Base-by-base conservation (phyloP, 2,888 invertebrate species). In the Pseudococcus jackbeardsleyi region DNA sequence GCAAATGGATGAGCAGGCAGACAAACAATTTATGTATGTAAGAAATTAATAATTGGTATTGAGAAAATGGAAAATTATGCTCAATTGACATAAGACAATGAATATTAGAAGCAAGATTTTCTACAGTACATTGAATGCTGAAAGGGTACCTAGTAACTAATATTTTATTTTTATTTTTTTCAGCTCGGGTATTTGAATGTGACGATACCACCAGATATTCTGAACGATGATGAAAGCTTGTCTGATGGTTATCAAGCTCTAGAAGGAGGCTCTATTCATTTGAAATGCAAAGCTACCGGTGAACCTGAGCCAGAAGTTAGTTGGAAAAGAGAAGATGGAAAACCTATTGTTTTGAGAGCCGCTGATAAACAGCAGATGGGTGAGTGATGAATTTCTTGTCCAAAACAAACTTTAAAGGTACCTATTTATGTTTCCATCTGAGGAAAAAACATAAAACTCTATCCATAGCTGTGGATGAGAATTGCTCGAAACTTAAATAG, bases 181-280 rank as follows among this genome's bases (percentile, higher is more conserved):
- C 92, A 97, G 97, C 96, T 96, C 93, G 97, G 97, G 89, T 94
- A 95, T 91, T 93, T 97, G 91, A 95, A 96, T 91, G 97, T 97
- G 90, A 95, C 96, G 89, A 95, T 96, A 90, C 96, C 97, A 15
- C 97, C 97, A 86, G 96, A 97, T 92, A 96, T 97, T 90, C 93
- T 96, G 90, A 95, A 95, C 90, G 91, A 91, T 17, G 95, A 95
- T 90, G 91, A 91, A 19, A 92, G 94, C 12, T 93, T 95, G 64
- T 93, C 95, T 48, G 95, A 95, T 90, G 94, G 95, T 84, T 94
- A 95, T 90, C 95, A 96, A 64, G 94, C 96, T 9, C 93, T 95
- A 86, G 97, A 97, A 91, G 95, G 96, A 6, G 96, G 96, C 50
- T 95, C 94, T 89, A 94, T 96, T 89, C 93, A 94, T 89, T 93